Percentiles rank a stretch among this genome's conserved stretches.
phyloP scores from a whole-genome alignment of 2,888 invertebrate species.

The Carterocephalus palaemon region DNA sequence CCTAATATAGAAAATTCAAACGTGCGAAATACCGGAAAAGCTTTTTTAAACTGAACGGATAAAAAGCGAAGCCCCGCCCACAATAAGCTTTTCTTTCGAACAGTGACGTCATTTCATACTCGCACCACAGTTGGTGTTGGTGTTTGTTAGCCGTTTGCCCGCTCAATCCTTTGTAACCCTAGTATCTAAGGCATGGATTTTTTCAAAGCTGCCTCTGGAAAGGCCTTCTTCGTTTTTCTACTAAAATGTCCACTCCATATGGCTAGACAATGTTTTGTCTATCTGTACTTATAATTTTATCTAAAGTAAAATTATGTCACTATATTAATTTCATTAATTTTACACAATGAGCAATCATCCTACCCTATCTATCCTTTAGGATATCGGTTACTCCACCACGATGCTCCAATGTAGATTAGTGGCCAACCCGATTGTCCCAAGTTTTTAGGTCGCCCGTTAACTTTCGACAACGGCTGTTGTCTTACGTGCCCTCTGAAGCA shows the following conservation, averaged over 20 bases:
- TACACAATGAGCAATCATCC: too few species aligned
- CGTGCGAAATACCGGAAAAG: slow-evolving; percentile 61
- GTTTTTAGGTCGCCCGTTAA: too few species aligned
- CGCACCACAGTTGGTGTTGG: slow-evolving; percentile 1
- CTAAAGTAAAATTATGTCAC: too few species aligned
- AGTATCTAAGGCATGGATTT: slow-evolving; percentile 51
- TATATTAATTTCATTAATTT: too few species aligned
- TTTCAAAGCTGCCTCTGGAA: slow-evolving; percentile 42
- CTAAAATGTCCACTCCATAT: neutral
- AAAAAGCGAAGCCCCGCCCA: slow-evolving; percentile 36
- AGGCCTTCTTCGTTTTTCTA: neutral
- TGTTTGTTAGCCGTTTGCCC: neutral
- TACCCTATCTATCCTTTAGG: too few species aligned
- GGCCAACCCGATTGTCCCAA: too few species aligned
- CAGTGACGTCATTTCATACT: slow-evolving; percentile 27
- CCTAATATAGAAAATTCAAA: slow-evolving; percentile 74
- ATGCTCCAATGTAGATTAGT: too few species aligned
- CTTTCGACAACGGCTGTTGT: too few species aligned
- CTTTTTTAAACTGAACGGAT: slow-evolving; percentile 51
- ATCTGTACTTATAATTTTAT: too few species aligned
- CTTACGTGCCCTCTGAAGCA: too few species aligned
- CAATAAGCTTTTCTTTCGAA: slow-evolving; percentile 26
- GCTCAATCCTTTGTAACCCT: slow-evolving; percentile 41
- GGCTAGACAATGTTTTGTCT: too few species aligned
- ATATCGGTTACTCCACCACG: too few species aligned